Conservation (phyloP, 1,140 invertebrate genomes). For the Drosophila pseudoananassae region DNA sequence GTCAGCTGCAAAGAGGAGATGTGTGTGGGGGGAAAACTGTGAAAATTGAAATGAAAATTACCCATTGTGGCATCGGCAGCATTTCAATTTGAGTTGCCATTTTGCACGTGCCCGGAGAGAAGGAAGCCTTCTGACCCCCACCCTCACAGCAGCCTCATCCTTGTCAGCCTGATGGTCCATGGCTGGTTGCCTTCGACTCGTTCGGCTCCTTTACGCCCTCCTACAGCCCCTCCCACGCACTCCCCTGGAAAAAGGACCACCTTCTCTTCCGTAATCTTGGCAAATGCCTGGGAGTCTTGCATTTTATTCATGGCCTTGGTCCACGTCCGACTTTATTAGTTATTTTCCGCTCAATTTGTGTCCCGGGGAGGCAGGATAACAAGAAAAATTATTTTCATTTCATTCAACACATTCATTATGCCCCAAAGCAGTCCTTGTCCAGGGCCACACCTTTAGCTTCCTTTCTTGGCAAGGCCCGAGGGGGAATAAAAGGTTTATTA, state of each 20-base stretch:
- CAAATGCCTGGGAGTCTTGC: conserved; percentile 47
- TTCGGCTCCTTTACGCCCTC: conserved; percentile 3
- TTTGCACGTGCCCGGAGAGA: conserved; percentile 70
- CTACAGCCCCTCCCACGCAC: neutral
- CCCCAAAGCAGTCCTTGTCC: conserved; percentile 13
- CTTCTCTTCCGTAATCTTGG: conserved; percentile 38
- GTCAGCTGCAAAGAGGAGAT: conserved; percentile 1
- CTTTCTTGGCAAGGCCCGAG: neutral
- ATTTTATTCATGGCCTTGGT: conserved; percentile 70
- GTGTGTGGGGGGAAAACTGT: conserved; percentile 54
- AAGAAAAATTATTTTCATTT: conserved; percentile 84
- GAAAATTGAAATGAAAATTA: conserved; percentile 84
- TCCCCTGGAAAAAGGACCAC: neutral
- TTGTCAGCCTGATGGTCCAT: conserved; percentile 36
- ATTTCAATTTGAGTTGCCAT: conserved; percentile 76
- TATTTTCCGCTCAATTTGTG: conserved; percentile 83
- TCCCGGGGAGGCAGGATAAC: conserved; percentile 75
- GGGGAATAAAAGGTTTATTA: conserved; percentile 8
- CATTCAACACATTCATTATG: conserved; percentile 79
- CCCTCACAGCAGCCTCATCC: neutral
- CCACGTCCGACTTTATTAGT: conserved; percentile 82
- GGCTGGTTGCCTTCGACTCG: conserved; percentile 35
- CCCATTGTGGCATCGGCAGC: conserved; percentile 78
- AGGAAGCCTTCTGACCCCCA: conserved; percentile 5
- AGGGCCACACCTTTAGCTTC: conserved; percentile 15